Percentiles rank a stretch among this genome's conserved stretches.
phyloP scores from a whole-genome alignment of 2,888 invertebrate genomes.

The Trypoxylon attenuatum region DNA sequence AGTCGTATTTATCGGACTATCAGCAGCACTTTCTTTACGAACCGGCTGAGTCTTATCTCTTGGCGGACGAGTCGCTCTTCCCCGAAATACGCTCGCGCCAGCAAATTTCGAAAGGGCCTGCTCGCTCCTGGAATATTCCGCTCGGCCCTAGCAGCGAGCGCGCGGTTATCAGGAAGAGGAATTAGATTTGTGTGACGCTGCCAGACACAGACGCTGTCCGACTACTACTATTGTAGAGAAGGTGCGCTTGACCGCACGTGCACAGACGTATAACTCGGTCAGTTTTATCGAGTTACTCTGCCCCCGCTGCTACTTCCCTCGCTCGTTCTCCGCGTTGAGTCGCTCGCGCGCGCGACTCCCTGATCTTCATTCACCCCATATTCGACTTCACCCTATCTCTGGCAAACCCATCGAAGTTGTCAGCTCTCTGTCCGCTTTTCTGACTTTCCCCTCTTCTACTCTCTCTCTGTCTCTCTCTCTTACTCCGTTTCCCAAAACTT shows the following conservation, averaged over 20 bases:
- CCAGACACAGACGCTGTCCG: background rate
- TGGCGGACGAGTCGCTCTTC: background rate
- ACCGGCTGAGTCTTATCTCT: conserved; percentile 14
- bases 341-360: too few species aligned
- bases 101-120: conserved; percentile 25
- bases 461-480: too few species aligned
- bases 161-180: conserved; percentile 46
- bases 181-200: conserved; percentile 57
- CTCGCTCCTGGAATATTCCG: conserved; percentile 44
- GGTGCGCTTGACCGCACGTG: conserved; percentile 25
- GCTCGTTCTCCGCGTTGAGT: too few species aligned
- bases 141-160: too few species aligned
- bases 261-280: conserved; percentile 49
- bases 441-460: background rate
- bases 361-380: conserved; percentile 38
- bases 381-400: conserved; percentile 10
- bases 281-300: conserved; percentile 55
- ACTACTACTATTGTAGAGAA: conserved; percentile 33
- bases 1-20: conserved; percentile 21
- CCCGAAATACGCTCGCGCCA: conserved; percentile 11
- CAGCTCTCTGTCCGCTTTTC: background rate
- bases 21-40: conserved; percentile 22
- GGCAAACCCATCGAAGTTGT: background rate
- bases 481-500: too few species aligned
- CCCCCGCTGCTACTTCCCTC: conserved; percentile 37